phyloP scores from a whole-genome alignment of 2,797 vertebrate genomes.

The Nannoperca australis region DNA sequence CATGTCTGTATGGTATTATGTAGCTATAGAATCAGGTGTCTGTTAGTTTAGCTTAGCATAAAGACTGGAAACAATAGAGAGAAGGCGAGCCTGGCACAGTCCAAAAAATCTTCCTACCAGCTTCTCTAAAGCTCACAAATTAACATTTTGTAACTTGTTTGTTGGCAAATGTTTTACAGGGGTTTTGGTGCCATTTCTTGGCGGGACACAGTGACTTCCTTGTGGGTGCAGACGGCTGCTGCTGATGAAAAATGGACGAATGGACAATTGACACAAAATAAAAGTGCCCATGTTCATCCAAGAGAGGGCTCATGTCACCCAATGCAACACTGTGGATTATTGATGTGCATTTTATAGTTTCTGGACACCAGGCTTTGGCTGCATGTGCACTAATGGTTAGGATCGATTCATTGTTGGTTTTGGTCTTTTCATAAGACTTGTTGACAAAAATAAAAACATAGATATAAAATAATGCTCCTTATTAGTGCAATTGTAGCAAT shows the following conservation, averaged over 20 bases:
- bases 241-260: no score
- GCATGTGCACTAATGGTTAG: neutral
- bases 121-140: no score
- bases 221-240: no score
- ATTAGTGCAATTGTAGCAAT: no score
- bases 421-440: neutral
- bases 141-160: no score
- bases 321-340: neutral
- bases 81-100: neutral
- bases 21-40: neutral
- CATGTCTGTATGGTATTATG: neutral
- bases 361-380: neutral
- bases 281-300: neutral
- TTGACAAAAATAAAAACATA: neutral
- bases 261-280: neutral
- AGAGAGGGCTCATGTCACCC: neutral
- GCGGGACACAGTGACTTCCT: no score
- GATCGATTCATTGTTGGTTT: neutral
- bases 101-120: neutral
- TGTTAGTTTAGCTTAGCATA: neutral
- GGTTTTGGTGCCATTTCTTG: no score
- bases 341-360: neutral
- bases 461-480: neutral
- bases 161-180: no score
- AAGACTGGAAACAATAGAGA: neutral